phyloP scores from a whole-genome alignment of 2,797 vertebrate genomes.

The Gambusia yucatana region DNA sequence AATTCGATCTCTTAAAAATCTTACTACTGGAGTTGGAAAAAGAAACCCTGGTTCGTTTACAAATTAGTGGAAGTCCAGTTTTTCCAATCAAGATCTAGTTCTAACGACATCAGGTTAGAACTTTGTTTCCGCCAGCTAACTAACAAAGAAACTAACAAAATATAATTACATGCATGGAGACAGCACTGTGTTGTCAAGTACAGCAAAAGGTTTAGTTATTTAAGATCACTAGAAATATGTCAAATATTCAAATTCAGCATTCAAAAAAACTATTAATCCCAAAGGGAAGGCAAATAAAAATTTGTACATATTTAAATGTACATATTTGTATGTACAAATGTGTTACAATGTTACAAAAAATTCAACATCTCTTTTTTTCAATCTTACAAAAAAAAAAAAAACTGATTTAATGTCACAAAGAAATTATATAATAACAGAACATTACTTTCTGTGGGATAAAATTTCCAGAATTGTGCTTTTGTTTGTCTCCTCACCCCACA shows the following conservation, averaged over 20 bases:
- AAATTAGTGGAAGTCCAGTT: not conserved
- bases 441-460: not conserved
- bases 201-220: not conserved
- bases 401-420: not conserved
- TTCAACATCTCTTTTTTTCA: not conserved
- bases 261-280: no score
- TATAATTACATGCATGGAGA: not conserved
- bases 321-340: no score
- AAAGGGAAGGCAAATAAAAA: no score
- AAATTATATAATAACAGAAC: not conserved
- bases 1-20: not conserved
- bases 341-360: no score
- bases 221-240: not conserved
- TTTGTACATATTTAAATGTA: no score
- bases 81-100: not conserved
- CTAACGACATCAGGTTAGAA: not conserved
- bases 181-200: not conserved
- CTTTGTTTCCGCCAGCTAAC: not conserved
- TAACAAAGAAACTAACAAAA: not conserved
- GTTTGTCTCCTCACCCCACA: slow-evolving; percentile 3
- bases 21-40: not conserved
- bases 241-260: not conserved
- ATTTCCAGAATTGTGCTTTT: not conserved
- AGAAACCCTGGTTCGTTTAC: not conserved
- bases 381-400: no score